Evolutionary conservation across 2,113 vertebrate genomes (phyloP).

Genomic region (Hemibagrus wyckioides): DNA sequence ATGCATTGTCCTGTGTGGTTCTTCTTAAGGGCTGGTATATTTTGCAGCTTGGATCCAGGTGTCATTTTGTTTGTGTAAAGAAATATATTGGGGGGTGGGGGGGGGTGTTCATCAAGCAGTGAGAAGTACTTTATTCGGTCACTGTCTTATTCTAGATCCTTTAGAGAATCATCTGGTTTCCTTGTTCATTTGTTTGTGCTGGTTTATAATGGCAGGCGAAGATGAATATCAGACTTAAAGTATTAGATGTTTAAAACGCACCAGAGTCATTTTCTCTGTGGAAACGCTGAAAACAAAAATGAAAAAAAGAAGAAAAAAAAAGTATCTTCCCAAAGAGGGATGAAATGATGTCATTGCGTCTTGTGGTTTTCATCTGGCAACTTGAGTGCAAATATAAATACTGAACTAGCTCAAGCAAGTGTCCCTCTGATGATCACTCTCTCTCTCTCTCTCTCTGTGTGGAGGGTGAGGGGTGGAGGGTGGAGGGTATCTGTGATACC

Average conservation of each 20-base stretch:
- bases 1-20: background rate
- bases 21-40: background rate
- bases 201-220: background rate
- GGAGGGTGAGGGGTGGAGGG: background rate
- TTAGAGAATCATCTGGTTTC: background rate
- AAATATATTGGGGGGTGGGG: background rate
- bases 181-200: background rate
- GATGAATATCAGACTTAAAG: background rate
- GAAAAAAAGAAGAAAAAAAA: too few relatives aligned
- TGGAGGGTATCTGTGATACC: constrained; percentile 57
- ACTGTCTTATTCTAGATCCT: background rate
- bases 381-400: constrained; percentile 73
- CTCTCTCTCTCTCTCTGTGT: too few relatives aligned
- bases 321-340: background rate
- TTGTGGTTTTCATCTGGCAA: constrained; percentile 53
- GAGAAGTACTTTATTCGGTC: background rate
- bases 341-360: constrained; percentile 18
- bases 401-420: constrained; percentile 65
- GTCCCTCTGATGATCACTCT: constrained; percentile 64
- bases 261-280: background rate
- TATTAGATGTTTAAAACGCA: background rate
- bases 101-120: background rate
- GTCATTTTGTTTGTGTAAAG: background rate
- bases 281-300: background rate
- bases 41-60: background rate